A percentile compares a stretch with the other conserved stretches of the same genome.
phyloP scores from a whole-genome alignment of 2,797 vertebrate species.

The Gymnopithys bicolor region DNA sequence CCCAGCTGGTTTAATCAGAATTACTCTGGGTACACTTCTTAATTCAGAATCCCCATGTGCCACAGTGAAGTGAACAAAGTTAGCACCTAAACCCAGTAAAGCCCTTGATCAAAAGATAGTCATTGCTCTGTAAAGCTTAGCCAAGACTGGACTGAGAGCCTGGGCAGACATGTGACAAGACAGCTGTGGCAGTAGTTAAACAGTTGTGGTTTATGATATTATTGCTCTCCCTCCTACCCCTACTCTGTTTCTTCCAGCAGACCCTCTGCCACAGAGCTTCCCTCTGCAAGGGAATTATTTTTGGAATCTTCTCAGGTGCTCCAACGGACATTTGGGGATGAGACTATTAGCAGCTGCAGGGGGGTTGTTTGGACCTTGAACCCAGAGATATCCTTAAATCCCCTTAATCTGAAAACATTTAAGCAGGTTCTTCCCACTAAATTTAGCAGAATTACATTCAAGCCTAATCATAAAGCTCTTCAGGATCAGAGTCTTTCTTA shows the following conservation, averaged over 20 bases:
- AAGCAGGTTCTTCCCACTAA: neutral
- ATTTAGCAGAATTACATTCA: neutral
- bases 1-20: conserved; percentile 34
- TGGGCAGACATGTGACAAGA: neutral
- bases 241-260: neutral
- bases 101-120: neutral
- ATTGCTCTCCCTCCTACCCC: neutral
- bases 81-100: neutral
- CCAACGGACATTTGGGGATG: neutral
- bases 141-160: neutral
- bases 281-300: neutral
- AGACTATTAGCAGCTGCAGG: neutral
- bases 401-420: neutral
- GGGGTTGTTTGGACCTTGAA: neutral
- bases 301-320: neutral
- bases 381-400: neutral
- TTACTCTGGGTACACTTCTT: neutral
- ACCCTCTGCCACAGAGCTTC: neutral
- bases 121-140: neutral
- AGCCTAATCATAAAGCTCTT: neutral
- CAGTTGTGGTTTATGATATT: neutral
- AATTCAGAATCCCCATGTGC: neutral
- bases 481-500: neutral
- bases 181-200: neutral
- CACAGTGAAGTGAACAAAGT: neutral